A percentile compares a stretch with the other conserved stretches of the same genome.
Conservation (phyloP, 2,888 invertebrate genomes). For the Drosophila mulleri region DNA sequence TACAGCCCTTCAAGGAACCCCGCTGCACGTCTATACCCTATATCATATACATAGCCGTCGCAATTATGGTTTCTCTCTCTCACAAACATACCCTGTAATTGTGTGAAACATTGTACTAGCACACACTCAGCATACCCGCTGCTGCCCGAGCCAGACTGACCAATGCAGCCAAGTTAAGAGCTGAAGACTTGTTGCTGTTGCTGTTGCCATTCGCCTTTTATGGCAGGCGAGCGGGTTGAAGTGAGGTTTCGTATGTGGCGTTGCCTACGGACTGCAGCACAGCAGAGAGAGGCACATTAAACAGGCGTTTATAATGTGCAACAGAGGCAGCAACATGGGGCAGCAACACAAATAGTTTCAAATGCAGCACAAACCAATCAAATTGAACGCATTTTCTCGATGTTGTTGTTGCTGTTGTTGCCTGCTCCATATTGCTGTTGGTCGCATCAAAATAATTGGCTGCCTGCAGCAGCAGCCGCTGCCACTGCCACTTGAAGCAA, state of each 20-base stretch:
- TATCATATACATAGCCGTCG: too few species aligned
- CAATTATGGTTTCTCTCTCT: too few species aligned
- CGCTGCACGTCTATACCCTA: too few species aligned
- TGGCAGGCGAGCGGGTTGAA: conserved; percentile 17
- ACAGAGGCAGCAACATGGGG: conserved; percentile 45
- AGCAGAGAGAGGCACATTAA: conserved; percentile 56
- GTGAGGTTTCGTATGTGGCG: not conserved
- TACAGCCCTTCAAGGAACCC: too few species aligned
- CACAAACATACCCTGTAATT: not conserved
- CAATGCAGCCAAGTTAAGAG: conserved; percentile 2
- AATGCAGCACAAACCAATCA: conserved; percentile 74
- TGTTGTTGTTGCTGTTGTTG: conserved; percentile 51
- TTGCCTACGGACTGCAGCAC: not conserved
- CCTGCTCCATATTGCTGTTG: conserved; percentile 71
- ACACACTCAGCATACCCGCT: not conserved
- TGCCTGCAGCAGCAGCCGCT: conserved; percentile 41
- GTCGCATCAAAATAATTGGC: conserved; percentile 78
- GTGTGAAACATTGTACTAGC: not conserved
- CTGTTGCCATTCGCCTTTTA: conserved; percentile 52
- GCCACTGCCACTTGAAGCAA: conserved; percentile 45
- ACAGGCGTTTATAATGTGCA: conserved; percentile 66
- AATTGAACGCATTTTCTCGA: conserved; percentile 62
- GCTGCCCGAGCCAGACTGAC: not conserved
- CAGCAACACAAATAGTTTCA: conserved; percentile 75
- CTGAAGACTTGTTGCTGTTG: conserved; percentile 30